A percentile compares a stretch with the other conserved stretches of the same genome.
Evolutionary conservation across 2,797 vertebrate species (phyloP).

Genomic region (Emydoidea blandingii): DNA sequence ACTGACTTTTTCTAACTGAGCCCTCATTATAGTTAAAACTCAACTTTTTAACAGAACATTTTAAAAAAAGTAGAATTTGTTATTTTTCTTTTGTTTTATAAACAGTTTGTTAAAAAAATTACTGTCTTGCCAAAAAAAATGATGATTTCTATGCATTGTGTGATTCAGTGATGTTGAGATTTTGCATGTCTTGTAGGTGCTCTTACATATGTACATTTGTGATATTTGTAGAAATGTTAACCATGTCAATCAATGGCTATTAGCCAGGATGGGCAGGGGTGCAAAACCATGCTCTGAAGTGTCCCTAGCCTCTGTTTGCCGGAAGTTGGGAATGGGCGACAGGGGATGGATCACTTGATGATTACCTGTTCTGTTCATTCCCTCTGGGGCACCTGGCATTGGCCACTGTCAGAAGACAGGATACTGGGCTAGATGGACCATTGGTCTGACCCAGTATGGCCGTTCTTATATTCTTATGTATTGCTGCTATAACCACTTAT

Average conservation of each 20-base stretch:
- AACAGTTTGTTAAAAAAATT: constrained; percentile 42
- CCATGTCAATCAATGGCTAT: neutral
- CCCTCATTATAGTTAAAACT: constrained; percentile 19
- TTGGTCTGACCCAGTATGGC: no score
- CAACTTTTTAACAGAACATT: constrained; percentile 65
- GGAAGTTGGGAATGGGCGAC: no score
- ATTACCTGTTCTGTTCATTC: no score
- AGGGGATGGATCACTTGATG: no score
- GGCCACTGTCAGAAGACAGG: no score
- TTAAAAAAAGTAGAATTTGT: constrained; percentile 48
- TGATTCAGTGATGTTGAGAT: constrained; percentile 68
- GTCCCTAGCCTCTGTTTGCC: no score
- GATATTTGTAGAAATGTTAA: constrained; percentile 70
- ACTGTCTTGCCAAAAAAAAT: constrained; percentile 76
- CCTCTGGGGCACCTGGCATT: no score
- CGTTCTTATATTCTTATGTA: no score
- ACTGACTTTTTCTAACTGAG: constrained; percentile 58
- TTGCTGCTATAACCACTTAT: constrained; percentile 74
- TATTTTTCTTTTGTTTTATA: constrained; percentile 64
- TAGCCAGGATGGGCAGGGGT: no score
- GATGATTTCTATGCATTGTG: constrained; percentile 78
- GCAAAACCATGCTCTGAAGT: no score
- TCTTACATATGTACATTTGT: constrained; percentile 57
- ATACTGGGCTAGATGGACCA: no score
- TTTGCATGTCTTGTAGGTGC: constrained; percentile 78